phyloP scores from a whole-genome alignment of 2,797 vertebrate genomes.

The Prionace glauca region DNA sequence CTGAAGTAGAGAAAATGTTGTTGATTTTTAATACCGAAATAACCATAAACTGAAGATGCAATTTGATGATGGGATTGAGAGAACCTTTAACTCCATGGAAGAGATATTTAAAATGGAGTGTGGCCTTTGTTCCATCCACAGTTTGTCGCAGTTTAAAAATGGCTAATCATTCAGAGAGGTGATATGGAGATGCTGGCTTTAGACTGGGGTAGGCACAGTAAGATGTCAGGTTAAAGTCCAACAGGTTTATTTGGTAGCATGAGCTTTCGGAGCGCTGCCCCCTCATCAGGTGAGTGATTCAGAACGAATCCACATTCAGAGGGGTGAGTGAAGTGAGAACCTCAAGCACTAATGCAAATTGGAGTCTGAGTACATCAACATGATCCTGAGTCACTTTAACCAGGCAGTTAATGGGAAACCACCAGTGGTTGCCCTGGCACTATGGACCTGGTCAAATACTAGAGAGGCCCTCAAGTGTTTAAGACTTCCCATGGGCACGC shows the following conservation, averaged over 20 bases:
- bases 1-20: neutral
- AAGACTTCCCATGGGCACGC: neutral
- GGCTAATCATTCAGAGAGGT: neutral
- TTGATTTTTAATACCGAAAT: neutral
- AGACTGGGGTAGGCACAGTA: too few relatives aligned
- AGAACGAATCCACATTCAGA: too few relatives aligned
- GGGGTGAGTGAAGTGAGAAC: neutral
- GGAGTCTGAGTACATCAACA: neutral
- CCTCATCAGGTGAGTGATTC: too few relatives aligned
- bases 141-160: neutral
- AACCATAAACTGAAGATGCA: neutral
- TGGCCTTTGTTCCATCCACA: too few relatives aligned
- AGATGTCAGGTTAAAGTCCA: too few relatives aligned
- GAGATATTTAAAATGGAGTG: neutral
- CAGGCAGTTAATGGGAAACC: neutral
- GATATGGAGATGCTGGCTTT: too few relatives aligned
- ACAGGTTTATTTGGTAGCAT: too few relatives aligned
- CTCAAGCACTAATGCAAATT: neutral
- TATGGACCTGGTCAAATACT: neutral
- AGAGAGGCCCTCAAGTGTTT: neutral
- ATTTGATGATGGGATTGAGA: neutral
- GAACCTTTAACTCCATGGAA: neutral
- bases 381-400: neutral
- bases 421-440: neutral
- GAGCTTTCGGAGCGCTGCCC: too few relatives aligned